Evolutionary conservation across 2,888 invertebrate species (phyloP), one percentile per base, ranked within the genome.

Genomic region (Calameuta idolon): DNA sequence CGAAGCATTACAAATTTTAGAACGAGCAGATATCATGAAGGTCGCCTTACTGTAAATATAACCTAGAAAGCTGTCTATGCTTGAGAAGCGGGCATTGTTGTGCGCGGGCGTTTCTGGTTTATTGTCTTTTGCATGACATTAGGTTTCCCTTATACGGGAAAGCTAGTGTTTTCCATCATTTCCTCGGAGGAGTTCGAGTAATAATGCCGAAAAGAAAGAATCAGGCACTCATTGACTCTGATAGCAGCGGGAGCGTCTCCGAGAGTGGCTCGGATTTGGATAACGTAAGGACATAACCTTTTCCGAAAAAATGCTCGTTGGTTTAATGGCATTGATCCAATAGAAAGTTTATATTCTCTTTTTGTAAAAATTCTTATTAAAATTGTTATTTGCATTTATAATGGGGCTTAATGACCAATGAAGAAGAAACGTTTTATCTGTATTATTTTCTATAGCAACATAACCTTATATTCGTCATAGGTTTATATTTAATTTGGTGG

Each of bases 201-300:
- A 92, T 90, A 92, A 97, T 97, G 97, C 96, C 95, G 86, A 97
- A 97, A 93, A 94, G 97, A 85, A 96, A 97, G 92, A 96, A 95
- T 91, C 96, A 96, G 90, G 95, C 96, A 69, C 92, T 96, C 82
- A 95, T 97, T 85, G 97, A 97, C 90, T 96, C 96, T 34, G 96
- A 97, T 91, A 95, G 95, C 79, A 97, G 96, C 91, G 92, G 91
- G 80, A 96, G 96, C 91, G 95, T 95, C 86, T 96, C 94, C 77
- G 92, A 92, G 76, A 93, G 94, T 83, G 94, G 95, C 84, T 96
- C 96, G 76, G 97, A 97, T 92, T 93, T 96, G 88, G 97, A 97
- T 92, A 96, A 96, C 87, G 97, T 97, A 93, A 95, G 95, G 93
- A 81, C 84, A 78, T 87, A 87, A 87, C 86, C 86, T 89, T 76